These are phyloP conservation scores for Proctacanthus coquilletti DNA, from an alignment of 1,140 invertebrate species.

Conservation along the genomic window DNA sequence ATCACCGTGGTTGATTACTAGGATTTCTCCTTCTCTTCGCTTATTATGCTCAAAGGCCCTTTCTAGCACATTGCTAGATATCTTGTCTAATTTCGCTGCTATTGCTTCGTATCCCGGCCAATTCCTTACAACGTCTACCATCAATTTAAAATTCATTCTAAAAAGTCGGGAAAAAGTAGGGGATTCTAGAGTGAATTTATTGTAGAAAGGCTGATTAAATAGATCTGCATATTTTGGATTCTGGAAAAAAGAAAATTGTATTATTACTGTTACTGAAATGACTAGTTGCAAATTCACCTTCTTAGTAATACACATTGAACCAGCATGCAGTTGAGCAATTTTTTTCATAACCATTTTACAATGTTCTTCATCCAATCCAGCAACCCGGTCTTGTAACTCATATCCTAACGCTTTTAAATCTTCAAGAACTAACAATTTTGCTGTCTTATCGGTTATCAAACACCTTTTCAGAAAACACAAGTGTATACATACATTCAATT, in stretches of 20 bases:
- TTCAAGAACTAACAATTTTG: constrained; percentile 22
- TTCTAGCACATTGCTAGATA: constrained; percentile 22
- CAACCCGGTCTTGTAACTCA: constrained; percentile 16
- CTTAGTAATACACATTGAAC: constrained; percentile 16
- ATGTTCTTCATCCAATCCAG: constrained; percentile 17
- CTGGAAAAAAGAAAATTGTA: no score
- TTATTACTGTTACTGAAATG: no score
- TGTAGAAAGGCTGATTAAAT: no score
- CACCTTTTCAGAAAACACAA: no score
- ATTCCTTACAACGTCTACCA: constrained; percentile 17
- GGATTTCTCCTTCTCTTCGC: constrained; percentile 14
- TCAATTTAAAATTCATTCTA: not conserved
- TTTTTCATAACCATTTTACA: constrained; percentile 19
- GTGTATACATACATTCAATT: no score
- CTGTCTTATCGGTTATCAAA: no score
- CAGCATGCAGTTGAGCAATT: constrained; percentile 21
- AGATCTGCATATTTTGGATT: no score
- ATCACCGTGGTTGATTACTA: constrained; percentile 35
- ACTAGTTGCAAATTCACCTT: no score
- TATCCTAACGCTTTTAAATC: constrained; percentile 16
- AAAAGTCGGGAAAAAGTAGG: no score
- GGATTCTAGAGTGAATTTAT: no score
- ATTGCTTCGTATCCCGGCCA: constrained; percentile 20
- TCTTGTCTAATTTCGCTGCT: constrained; percentile 16
- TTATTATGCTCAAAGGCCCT: constrained; percentile 18